A percentile compares a stretch with the other conserved stretches of the same genome.
Conservation (phyloP, 1,140 invertebrate species). For the Trachymyrmex cornetzi region DNA sequence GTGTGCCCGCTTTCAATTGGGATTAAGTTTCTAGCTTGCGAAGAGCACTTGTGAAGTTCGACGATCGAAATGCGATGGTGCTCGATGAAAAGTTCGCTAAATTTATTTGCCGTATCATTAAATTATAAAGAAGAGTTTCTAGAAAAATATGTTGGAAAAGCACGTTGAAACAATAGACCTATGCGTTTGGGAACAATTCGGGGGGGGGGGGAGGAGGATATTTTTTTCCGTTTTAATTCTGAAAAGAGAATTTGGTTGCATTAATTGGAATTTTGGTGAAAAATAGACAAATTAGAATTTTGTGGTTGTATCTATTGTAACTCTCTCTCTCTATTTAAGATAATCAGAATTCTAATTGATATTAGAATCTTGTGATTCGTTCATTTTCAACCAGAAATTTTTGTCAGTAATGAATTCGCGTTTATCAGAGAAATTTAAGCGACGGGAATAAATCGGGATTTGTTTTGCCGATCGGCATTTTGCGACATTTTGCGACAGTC, state of each 20-base stretch:
- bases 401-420: not conserved
- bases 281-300: no score
- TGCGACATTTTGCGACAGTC: not conserved
- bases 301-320: no score
- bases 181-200: not conserved
- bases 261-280: no score
- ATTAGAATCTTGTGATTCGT: no score
- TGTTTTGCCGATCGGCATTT: not conserved
- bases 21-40: slow-evolving; percentile 39
- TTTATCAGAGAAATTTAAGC: not conserved
- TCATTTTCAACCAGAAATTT: no score
- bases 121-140: slow-evolving; percentile 3
- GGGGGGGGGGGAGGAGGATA: not conserved
- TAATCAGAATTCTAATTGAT: no score
- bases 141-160: not conserved
- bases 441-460: slow-evolving; percentile 37
- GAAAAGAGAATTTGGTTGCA: no score
- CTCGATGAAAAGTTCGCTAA: not conserved
- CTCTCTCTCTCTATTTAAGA: no score
- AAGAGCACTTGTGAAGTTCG: slow-evolving; percentile 11
- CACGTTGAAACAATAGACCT: not conserved
- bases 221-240: not conserved
- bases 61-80: slow-evolving; percentile 26
- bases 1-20: slow-evolving; percentile 38
- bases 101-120: slow-evolving; percentile 27